Conservation (phyloP, 2,113 vertebrate genomes). For the Catagonus wagneri region DNA sequence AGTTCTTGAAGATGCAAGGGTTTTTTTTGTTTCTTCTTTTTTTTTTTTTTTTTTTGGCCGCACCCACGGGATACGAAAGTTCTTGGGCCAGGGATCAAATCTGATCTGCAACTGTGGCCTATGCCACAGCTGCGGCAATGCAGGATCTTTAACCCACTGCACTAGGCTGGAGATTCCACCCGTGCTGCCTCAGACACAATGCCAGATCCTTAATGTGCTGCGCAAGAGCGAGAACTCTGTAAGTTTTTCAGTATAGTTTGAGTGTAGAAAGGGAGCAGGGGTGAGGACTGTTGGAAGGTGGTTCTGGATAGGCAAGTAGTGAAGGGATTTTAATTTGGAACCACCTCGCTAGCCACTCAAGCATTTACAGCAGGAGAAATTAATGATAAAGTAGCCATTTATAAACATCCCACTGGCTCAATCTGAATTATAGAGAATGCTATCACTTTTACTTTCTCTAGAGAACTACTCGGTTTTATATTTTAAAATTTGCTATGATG, state of each 20-base stretch:
- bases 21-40: too few relatives aligned
- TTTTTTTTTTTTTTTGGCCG: too few relatives aligned
- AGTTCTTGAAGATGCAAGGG: not conserved
- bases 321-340: not conserved
- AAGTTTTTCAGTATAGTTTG: not conserved
- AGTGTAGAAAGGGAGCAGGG: not conserved
- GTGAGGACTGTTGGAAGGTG: not conserved
- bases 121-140: too few relatives aligned
- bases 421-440: not conserved
- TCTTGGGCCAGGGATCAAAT: too few relatives aligned
- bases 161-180: too few relatives aligned
- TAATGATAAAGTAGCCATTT: not conserved
- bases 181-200: too few relatives aligned
- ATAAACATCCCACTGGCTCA: not conserved
- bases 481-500: not conserved
- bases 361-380: not conserved
- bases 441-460: conserved; percentile 1
- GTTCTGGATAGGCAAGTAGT: not conserved
- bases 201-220: too few relatives aligned
- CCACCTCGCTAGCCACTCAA: not conserved
- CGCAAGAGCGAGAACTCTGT: too few relatives aligned
- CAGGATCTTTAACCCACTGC: too few relatives aligned
- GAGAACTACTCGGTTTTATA: not conserved
- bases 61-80: too few relatives aligned
- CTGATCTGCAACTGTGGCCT: too few relatives aligned